Evolutionary conservation across 2,113 vertebrate genomes (phyloP).

Genomic region (Boulengeromyrus knoepffleri): DNA sequence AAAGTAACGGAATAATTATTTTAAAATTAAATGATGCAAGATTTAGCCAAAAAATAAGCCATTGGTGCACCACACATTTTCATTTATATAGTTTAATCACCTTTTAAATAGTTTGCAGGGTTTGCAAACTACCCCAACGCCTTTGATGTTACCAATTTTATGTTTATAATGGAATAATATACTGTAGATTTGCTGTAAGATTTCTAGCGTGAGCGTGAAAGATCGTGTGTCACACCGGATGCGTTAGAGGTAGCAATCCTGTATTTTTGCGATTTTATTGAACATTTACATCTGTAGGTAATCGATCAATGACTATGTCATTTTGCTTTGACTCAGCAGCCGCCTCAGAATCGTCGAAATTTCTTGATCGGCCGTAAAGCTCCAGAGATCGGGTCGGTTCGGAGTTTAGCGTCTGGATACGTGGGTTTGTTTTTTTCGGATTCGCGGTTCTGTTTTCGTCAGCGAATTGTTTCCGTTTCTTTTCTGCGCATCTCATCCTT

Average conservation of each 20-base stretch:
- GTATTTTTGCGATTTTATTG: background rate
- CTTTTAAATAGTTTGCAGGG: background rate
- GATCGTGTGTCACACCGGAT: background rate
- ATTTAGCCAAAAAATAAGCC: background rate
- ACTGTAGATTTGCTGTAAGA: background rate
- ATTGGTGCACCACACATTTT: background rate
- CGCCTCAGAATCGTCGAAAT: background rate
- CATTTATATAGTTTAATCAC: background rate
- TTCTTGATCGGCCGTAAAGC: background rate
- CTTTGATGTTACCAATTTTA: background rate
- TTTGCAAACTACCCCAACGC: background rate
- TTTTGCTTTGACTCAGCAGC: background rate
- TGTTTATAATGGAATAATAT: background rate
- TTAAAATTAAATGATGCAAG: background rate
- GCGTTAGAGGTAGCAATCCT: background rate
- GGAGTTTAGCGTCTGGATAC: background rate
- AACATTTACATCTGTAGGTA: background rate
- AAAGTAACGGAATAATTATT: background rate
- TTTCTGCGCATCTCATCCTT: background rate
- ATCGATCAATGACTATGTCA: background rate
- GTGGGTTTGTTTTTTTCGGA: background rate
- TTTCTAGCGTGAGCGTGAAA: background rate
- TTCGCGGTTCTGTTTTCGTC: background rate
- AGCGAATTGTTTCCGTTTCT: background rate
- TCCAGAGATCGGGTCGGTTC: background rate